Base-by-base conservation (phyloP, 1,140 invertebrate species). In the Calephelis virginiensis region DNA sequence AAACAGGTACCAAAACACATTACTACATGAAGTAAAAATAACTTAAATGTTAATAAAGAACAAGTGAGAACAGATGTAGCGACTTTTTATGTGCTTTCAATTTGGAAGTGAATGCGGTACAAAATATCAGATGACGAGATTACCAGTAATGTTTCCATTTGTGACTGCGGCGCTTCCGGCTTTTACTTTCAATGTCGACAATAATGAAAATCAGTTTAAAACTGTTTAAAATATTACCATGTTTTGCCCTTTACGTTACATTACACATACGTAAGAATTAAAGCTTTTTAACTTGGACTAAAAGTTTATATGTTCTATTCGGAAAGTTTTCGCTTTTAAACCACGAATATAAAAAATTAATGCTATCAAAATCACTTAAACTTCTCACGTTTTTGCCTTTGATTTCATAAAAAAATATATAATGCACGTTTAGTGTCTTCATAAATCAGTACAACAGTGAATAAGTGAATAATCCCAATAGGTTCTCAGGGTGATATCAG, bases 121-220 rank as follows among this genome's bases (percentile, higher is more conserved):
- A 68, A 77, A 70, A 75, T 86, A 86, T 89, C 82, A 71, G 70
- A 76, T 84, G 72, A 75, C 85, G 59, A 56, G 63, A 73, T 84
- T 77, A 75, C 80, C 84, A 86, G 75, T 77, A 87, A 87, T 86
- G 85, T 81, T 80, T 84, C 85, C 80, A 85, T 85, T 84, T 82
- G 79, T 81, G 78, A 74, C 77, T 69, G n/a, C 50, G 59, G 61
- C 72, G 75, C 79, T 81, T 87, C 85, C 85, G 82, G 86, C 80
- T 81, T 83, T 84, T 76, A 76, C 72, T 68, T 68, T 64, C 65
- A 68, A 60, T 63, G 69, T 71, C 56, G 13, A 11, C 61, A 50
- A 61, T 37, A 59, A 59, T 59, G 40, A 59, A 59, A 59, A 59
- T 59, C 37, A 59, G n/a, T 59, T 59, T 59, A 38, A 59, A 38